These are phyloP conservation scores for Callionymus lyra DNA, from an alignment of 2,113 vertebrate genomes.

Conservation along the genomic window DNA sequence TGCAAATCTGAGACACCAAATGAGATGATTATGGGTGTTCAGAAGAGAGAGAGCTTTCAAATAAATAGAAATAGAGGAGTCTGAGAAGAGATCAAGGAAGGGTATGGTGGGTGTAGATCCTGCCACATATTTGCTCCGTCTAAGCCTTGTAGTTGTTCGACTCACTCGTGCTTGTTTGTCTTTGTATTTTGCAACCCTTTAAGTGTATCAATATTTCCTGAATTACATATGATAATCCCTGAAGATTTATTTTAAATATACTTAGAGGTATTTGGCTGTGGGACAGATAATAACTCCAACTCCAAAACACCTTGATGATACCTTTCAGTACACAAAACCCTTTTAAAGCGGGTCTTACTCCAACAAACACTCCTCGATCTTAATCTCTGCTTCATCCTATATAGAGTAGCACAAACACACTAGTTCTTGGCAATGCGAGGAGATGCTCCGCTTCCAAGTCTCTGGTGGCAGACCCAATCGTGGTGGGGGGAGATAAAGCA, in stretches of 20 bases:
- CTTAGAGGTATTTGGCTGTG: too few species aligned
- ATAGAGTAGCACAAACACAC: slow-evolving; percentile 24
- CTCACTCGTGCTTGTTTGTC: too few species aligned
- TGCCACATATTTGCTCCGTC: slow-evolving; percentile 55
- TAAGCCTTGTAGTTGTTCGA: slow-evolving; percentile 35
- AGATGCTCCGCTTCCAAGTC: slow-evolving; percentile 83
- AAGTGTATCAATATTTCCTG: too few species aligned
- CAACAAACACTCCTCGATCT: slow-evolving; percentile 48
- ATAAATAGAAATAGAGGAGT: slow-evolving; percentile 68
- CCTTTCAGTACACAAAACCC: slow-evolving; percentile 47
- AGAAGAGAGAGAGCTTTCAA: slow-evolving; percentile 64
- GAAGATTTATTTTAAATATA: too few species aligned
- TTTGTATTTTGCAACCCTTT: too few species aligned
- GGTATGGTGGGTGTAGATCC: slow-evolving; percentile 59
- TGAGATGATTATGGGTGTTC: slow-evolving; percentile 73
- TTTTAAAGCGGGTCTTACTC: slow-evolving; percentile 29
- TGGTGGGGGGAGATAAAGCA: slow-evolving; percentile 91
- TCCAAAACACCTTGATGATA: slow-evolving; percentile 16
- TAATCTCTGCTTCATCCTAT: slow-evolving; percentile 47
- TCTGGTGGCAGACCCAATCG: slow-evolving; percentile 96
- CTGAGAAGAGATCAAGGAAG: slow-evolving; percentile 56
- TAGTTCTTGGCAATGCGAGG: slow-evolving; percentile 32
- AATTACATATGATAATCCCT: too few species aligned
- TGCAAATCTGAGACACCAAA: slow-evolving; percentile 63
- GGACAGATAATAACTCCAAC: too few species aligned